Evolutionary conservation across 2,888 invertebrate genomes (phyloP).

Genomic region (Nemoura dubitans): DNA sequence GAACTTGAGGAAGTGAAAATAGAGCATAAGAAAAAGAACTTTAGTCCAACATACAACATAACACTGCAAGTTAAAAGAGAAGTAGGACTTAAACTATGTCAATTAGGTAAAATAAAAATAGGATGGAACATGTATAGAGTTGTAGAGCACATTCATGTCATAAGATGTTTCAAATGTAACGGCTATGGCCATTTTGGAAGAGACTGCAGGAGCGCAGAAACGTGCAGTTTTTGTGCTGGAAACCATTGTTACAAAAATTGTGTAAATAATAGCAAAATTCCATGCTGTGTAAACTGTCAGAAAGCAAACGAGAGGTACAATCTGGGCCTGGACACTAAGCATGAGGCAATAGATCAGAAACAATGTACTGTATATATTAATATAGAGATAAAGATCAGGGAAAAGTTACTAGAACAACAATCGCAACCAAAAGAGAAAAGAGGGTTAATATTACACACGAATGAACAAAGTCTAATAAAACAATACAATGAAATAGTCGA

Average conservation of each 20-base stretch:
- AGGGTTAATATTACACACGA: background rate
- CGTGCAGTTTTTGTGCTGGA: background rate
- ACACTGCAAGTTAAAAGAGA: too few relatives aligned
- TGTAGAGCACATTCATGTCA: background rate
- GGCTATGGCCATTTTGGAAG: background rate
- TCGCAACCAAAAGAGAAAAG: background rate
- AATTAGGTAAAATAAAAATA: background rate
- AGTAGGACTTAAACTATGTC: too few relatives aligned
- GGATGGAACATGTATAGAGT: background rate
- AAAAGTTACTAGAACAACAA: too few relatives aligned
- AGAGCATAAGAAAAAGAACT: too few relatives aligned
- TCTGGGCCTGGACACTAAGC: background rate
- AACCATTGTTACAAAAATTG: background rate
- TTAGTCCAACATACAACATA: too few relatives aligned
- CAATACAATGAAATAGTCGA: slow-evolving; percentile 42
- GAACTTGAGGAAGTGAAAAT: too few relatives aligned
- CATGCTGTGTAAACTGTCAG: background rate
- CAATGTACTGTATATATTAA: background rate
- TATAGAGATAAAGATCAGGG: background rate
- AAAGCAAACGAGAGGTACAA: background rate
- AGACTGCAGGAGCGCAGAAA: background rate
- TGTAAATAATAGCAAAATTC: background rate
- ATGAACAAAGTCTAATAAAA: slow-evolving; percentile 41
- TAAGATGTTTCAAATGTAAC: background rate
- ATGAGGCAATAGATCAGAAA: background rate